phyloP scores from a whole-genome alignment of 2,888 invertebrate species.

The Ligdia adustata region DNA sequence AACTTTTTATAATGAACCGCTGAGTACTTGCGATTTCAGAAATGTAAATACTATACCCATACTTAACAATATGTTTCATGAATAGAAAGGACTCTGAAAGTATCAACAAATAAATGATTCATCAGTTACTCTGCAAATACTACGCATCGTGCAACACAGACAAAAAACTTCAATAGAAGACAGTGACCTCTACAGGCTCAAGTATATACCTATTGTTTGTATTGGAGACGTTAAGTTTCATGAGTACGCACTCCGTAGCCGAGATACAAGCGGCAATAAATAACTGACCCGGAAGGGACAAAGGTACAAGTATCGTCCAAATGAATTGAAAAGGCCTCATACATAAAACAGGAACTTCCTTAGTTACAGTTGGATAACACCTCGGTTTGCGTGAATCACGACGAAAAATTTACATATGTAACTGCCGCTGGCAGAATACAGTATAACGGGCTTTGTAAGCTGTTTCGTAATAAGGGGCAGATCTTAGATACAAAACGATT shows the following conservation, averaged over 20 bases:
- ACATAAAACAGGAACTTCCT: constrained; percentile 73
- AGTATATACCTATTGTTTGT: constrained; percentile 55
- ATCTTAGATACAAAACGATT: constrained; percentile 4
- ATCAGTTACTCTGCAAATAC: too few relatives aligned
- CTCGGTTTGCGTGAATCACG: constrained; percentile 60
- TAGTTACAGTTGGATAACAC: constrained; percentile 62
- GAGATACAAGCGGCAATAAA: constrained; percentile 76
- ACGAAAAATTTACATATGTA: constrained; percentile 59
- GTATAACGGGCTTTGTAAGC: constrained; percentile 19
- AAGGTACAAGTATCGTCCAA: constrained; percentile 76
- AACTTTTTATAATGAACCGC: too few relatives aligned
- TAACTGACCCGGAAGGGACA: constrained; percentile 81
- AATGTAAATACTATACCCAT: too few relatives aligned
- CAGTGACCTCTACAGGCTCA: too few relatives aligned
- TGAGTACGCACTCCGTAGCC: constrained; percentile 67
- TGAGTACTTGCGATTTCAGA: too few relatives aligned
- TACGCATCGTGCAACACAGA: too few relatives aligned
- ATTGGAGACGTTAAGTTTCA: constrained; percentile 48
- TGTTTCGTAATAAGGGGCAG: constrained; percentile 10
- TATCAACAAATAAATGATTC: too few relatives aligned
- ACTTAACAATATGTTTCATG: too few relatives aligned
- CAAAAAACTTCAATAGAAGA: too few relatives aligned
- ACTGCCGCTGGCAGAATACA: constrained; percentile 17
- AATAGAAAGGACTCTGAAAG: too few relatives aligned
- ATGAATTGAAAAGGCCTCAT: constrained; percentile 81